Percentiles rank a stretch among this genome's conserved stretches.
Conservation (phyloP, 1,140 invertebrate species). For the Zaprionus ghesquierei region DNA sequence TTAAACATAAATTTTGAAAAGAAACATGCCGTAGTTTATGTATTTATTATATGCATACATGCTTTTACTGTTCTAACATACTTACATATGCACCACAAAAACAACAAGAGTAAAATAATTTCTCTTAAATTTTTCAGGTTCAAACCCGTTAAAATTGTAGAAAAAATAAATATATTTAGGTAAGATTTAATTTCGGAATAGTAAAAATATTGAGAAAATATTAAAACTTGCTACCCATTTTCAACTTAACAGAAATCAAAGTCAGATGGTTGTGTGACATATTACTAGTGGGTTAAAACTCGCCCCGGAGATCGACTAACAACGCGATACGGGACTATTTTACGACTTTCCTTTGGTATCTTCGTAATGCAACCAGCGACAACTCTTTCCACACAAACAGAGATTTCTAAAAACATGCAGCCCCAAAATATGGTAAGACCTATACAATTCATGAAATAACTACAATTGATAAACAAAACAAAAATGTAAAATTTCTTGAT, state of each 20-base stretch:
- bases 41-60: not conserved
- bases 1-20: too few relatives aligned
- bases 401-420: constrained; percentile 71
- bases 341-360: constrained; percentile 33
- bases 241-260: constrained; percentile 9
- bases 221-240: not conserved
- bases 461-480: too few relatives aligned
- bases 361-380: constrained; percentile 72
- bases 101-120: too few relatives aligned
- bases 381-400: constrained; percentile 53
- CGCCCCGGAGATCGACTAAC: constrained; percentile 52
- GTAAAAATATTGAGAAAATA: not conserved
- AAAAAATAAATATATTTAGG: constrained; percentile 20
- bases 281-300: constrained; percentile 36
- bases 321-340: constrained; percentile 20
- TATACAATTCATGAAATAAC: too few relatives aligned
- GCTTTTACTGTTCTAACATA: not conserved
- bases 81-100: too few relatives aligned
- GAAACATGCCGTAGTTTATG: too few relatives aligned
- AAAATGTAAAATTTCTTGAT: not conserved
- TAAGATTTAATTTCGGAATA: not conserved
- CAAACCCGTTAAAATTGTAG: not conserved
- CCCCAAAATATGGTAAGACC: constrained; percentile 77
- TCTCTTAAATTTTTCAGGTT: too few relatives aligned
- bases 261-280: constrained; percentile 68